Evolutionary conservation across 2,113 vertebrate species (phyloP), one percentile per base, ranked within the genome.

Genomic region (Alaudala cheleensis): DNA sequence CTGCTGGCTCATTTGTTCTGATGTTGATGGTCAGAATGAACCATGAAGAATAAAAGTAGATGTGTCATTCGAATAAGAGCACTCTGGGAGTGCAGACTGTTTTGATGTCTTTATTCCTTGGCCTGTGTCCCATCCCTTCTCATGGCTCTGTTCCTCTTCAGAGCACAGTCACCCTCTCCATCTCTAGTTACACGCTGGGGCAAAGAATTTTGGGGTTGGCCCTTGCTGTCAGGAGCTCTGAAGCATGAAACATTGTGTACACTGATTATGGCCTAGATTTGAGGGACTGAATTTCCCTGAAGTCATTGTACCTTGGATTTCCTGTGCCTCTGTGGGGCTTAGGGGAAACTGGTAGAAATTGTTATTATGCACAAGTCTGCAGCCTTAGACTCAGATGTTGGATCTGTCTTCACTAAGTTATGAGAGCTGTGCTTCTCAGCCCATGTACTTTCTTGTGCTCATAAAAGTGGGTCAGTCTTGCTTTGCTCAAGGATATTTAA

Each of bases 11-110:
- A 34, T 89, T 84, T 93, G 70, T 92, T 89, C 70, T 92, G 83
- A 56, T 93, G 65, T 29, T 6, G 47, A 6, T 93, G 77, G 40
- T 92, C 81, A 85, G 77, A 91, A 87, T 54, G 89, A 95, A 91
- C 73, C 86, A 69, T 88, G 94, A 87, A 91, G 83, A 95, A 72
- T 71, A 49, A 23, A 86, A 95, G 92, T 71, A 78, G 77, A 84
- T 0, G 2, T 87, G 86, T 62, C 89, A 57, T 93, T 93, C 0
- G 2, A 72, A 19, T 95, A 74, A 91, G 60, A 84, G 89, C 83
- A 14, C 49, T 64, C 60, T 81, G 81, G 49, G 70, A 86, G 20
- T 31, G 50, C 61, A 78, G 31, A 44, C 65, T 92, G 83, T 74
- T 95, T 70, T 86, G 72, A 14, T 81, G 62, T 86, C 60, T 90